Percentiles rank a stretch among this genome's conserved stretches.
phyloP scores from a whole-genome alignment of 2,113 vertebrate species.

The Rhinoptilus africanus region DNA sequence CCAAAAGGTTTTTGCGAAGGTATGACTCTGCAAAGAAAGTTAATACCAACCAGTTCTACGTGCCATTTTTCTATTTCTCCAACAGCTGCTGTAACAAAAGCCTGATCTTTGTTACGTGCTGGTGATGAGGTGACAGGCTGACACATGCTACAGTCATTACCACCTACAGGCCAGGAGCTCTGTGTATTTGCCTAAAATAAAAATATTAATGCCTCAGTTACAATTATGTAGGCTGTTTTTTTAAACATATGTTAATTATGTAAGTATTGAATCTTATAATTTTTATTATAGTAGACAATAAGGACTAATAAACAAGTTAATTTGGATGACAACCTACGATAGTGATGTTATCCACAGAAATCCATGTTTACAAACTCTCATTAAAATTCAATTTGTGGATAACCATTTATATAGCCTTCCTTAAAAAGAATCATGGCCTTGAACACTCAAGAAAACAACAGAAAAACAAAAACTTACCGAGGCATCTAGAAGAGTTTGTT shows the following conservation, averaged over 20 bases:
- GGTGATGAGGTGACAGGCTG: not conserved
- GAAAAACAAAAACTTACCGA: constrained; percentile 64
- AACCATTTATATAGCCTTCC: not conserved
- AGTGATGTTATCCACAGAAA: not conserved
- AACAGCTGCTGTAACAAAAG: not conserved
- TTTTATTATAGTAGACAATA: not conserved
- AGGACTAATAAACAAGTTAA: not conserved
- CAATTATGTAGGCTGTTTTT: not conserved
- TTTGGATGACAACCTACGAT: not conserved
- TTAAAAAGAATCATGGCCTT: not conserved
- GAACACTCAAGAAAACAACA: not conserved
- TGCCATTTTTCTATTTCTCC: constrained; percentile 74
- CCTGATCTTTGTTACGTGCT: not conserved
- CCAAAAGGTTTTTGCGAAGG: not conserved
- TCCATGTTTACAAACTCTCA: not conserved
- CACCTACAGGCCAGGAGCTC: constrained; percentile 24
- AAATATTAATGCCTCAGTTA: not conserved
- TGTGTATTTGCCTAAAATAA: constrained; percentile 63
- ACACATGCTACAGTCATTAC: not conserved
- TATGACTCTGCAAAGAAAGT: not conserved
- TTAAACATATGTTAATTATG: not conserved
- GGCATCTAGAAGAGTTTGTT: constrained; percentile 73
- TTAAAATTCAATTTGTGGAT: not conserved
- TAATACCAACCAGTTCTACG: constrained; percentile 79
- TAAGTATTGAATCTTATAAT: not conserved